These are phyloP conservation scores for Dimorphilus gyrociliatus DNA, from an alignment of 2,888 invertebrate species.

Conservation along the genomic window DNA sequence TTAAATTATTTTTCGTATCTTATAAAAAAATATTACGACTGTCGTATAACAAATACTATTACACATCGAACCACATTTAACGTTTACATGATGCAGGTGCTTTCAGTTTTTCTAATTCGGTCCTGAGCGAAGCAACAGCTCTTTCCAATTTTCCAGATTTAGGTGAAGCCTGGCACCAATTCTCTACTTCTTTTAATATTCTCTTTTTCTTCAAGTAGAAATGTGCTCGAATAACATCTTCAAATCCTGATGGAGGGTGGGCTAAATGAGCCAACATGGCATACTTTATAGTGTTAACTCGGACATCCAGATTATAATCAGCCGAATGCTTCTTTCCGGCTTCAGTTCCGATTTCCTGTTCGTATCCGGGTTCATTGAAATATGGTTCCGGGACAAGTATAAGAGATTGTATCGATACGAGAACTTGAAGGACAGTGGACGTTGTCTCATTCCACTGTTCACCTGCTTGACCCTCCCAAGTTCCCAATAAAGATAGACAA, in stretches of 20 bases:
- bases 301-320: slow-evolving; percentile 22
- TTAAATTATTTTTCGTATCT: too few species aligned
- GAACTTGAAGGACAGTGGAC: slow-evolving; percentile 41
- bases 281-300: slow-evolving; percentile 21
- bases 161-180: too few species aligned
- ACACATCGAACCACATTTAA: slow-evolving; percentile 5
- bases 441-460: slow-evolving; percentile 15
- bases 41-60: too few species aligned
- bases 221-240: slow-evolving; percentile 21
- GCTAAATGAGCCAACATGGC: slow-evolving; percentile 24
- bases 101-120: slow-evolving; percentile 15
- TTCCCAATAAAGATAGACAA: slow-evolving; percentile 16
- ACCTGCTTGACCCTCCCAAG: slow-evolving; percentile 16
- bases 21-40: too few species aligned
- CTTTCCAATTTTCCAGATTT: slow-evolving; percentile 14
- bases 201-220: slow-evolving; percentile 21
- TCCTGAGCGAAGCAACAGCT: slow-evolving; percentile 12
- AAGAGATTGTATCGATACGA: slow-evolving; percentile 78
- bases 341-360: slow-evolving; percentile 69
- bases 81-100: too few species aligned
- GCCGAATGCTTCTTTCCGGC: slow-evolving; percentile 18
- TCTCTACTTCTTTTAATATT: slow-evolving; percentile 17
- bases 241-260: slow-evolving; percentile 22
- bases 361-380: slow-evolving; percentile 87
- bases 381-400: slow-evolving; percentile 82